phyloP scores from a whole-genome alignment of 2,797 vertebrate genomes.

The Cossypha dichroa region DNA sequence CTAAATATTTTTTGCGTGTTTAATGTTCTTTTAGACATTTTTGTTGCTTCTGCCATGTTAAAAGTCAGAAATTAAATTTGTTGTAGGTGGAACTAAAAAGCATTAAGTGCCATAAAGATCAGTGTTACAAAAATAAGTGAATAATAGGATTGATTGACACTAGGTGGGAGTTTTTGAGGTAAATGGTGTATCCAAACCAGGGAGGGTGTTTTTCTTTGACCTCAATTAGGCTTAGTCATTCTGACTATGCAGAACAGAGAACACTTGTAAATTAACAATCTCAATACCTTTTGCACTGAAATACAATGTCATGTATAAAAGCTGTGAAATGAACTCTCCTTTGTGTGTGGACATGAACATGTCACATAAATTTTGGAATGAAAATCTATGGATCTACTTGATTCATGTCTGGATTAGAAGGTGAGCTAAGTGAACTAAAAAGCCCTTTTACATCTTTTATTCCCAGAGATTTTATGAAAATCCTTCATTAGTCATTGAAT shows the following conservation, averaged over 20 bases:
- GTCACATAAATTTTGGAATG: neutral
- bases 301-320: neutral
- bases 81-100: neutral
- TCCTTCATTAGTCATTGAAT: neutral
- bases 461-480: neutral
- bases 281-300: neutral
- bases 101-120: neutral
- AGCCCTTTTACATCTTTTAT: neutral
- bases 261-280: neutral
- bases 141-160: neutral
- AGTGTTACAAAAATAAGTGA: neutral
- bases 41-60: neutral
- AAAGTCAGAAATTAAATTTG: neutral
- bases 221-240: neutral
- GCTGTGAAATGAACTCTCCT: rapidly evolving
- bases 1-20: neutral
- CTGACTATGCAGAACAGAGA: neutral
- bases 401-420: neutral
- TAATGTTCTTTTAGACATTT: neutral
- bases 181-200: neutral
- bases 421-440: neutral
- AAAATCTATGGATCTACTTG: neutral
- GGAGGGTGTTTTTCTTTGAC: neutral
- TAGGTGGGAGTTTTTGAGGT: neutral
- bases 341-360: neutral